Evolutionary conservation across 2,113 vertebrate species (phyloP).

Genomic region (Clinocottus analis): DNA sequence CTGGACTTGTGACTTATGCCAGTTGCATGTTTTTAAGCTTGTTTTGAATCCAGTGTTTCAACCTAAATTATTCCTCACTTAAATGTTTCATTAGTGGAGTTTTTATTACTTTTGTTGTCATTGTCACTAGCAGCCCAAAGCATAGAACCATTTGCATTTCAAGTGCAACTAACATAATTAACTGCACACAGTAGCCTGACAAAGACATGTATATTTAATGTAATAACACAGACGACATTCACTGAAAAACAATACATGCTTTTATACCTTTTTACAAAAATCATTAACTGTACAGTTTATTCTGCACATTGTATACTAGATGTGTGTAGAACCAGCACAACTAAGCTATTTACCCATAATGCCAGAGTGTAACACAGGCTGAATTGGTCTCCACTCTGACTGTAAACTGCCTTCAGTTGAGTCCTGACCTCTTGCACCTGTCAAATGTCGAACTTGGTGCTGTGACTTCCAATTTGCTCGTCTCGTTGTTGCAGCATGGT

Average conservation of each 20-base stretch:
- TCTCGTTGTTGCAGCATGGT: conserved; percentile 47
- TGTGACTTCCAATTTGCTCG: conserved; percentile 67
- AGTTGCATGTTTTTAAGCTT: neutral
- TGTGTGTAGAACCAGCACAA: conserved; percentile 2
- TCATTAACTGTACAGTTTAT: neutral
- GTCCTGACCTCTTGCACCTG: conserved; percentile 59
- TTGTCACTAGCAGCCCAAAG: neutral
- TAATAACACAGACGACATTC: neutral
- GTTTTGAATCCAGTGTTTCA: neutral
- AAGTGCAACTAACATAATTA: neutral
- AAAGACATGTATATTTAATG: neutral
- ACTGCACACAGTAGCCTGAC: neutral
- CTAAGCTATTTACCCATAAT: conserved; percentile 43
- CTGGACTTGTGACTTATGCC: neutral
- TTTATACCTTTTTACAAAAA: neutral
- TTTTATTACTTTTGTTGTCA: neutral
- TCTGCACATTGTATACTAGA: neutral
- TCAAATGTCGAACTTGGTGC: conserved; percentile 68
- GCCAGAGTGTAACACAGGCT: conserved; percentile 39
- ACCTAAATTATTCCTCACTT: neutral
- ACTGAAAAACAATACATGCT: neutral
- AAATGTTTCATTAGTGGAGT: neutral
- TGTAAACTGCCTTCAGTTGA: conserved; percentile 68
- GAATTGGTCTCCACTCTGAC: conserved; percentile 57
- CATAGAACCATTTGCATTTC: neutral